Conservation (phyloP, 2,113 vertebrate genomes). For the Aplodontia rufa region DNA sequence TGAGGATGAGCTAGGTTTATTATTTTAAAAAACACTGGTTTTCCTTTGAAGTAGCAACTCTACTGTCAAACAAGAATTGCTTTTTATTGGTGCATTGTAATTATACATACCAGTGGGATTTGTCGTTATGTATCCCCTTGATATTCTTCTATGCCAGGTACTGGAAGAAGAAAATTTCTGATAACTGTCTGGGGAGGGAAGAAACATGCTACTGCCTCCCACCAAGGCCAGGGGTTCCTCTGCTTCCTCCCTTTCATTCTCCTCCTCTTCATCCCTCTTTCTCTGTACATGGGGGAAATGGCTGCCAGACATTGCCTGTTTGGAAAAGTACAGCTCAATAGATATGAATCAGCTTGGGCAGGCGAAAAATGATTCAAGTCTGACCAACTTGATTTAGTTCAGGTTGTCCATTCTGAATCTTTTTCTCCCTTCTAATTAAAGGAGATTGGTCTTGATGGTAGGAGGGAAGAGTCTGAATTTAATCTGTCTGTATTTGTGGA, state of each 20-base stretch:
- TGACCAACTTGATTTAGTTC: slow-evolving; percentile 1
- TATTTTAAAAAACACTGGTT: not conserved
- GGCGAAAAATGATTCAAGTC: slow-evolving; percentile 47
- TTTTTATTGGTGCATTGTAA: not conserved
- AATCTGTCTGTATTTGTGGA: slow-evolving; percentile 13
- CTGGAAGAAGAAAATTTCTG: not conserved
- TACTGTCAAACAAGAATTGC: not conserved
- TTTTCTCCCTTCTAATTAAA: slow-evolving; percentile 53
- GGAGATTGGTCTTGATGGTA: slow-evolving; percentile 1
- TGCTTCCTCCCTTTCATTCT: not conserved
- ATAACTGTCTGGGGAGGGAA: not conserved
- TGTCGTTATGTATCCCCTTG: too few relatives aligned
- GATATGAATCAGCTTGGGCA: slow-evolving; percentile 61
- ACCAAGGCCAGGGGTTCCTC: not conserved
- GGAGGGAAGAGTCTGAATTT: not conserved
- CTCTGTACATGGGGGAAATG: not conserved
- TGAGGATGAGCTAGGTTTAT: not conserved
- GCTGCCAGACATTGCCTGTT: not conserved
- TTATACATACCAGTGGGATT: too few relatives aligned
- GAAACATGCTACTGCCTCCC: not conserved
- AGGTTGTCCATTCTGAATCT: not conserved
- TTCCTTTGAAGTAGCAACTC: not conserved
- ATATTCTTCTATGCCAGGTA: not conserved
- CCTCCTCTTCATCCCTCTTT: not conserved
- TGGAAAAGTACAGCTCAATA: slow-evolving; percentile 62